Base-by-base conservation (phyloP, 1,140 invertebrate species). In the Drosophila insularis region DNA sequence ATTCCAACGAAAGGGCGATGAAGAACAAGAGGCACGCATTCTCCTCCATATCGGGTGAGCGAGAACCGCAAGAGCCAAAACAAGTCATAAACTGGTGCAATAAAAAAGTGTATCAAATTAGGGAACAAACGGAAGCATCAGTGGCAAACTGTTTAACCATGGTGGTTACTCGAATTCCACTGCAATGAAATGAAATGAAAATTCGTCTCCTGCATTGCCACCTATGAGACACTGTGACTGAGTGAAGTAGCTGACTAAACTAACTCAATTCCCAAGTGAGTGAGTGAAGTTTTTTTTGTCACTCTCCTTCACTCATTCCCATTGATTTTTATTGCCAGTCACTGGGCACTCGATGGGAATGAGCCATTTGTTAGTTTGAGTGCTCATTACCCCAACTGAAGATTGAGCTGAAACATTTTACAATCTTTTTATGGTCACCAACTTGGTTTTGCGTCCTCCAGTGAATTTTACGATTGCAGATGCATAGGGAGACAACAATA, bases 41-140 rank as follows among this genome's bases (percentile, higher is more conserved):
- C 65, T 61, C 66, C 77, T 63, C 61, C 62, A 67, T 60, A 56
- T 43, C 56, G 68, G 62, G 66, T 46, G 63, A 63, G 68, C 64
- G 74, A 58, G 43, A 79, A 81, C 79, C 82, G 62, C 81, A 79
- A 84, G 66, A 64, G 64, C 72, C 82, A 87, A 86, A 50, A 87
- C 82, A 87, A 87, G 79, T 73, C 84, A 79, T 87, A 89, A 87
- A 89, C 75, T 59, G 58, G 19, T 55, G 69, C 82, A 69, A 89
- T 87, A 87, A 87, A 87, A 89, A 87, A 89, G 69, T 87, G 84
- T 87, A 87, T 87, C 84, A 87, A 87, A 87, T 87, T 87, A 87
- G 74, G 82, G 80, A 87, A 80, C 71, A 68, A 82, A 82, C 68
- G 68, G 75, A 75, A 73, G 32, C 37, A 39, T 10, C 39, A 39